Conservation (phyloP, 2,888 invertebrate genomes). For the Ditylenchus weischeri region DNA sequence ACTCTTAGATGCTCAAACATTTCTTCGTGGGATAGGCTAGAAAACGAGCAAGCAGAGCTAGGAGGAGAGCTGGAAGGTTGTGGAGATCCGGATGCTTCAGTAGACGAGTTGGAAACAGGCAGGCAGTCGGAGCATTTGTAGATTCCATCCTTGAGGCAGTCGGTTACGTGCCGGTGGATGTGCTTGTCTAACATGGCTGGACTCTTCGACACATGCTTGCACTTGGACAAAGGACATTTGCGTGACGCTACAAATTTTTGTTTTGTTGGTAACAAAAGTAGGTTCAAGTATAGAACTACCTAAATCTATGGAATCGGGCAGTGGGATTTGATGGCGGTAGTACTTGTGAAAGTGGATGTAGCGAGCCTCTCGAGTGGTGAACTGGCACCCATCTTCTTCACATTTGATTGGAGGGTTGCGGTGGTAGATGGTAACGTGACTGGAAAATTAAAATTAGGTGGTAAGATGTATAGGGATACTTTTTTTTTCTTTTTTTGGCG, state of each 20-base stretch:
- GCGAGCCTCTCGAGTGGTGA: conserved; percentile 52
- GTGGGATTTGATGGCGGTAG: conserved; percentile 55
- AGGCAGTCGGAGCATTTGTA: conserved; percentile 27
- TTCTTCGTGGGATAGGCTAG: conserved; percentile 6
- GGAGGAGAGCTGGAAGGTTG: background rate
- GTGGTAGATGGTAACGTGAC: conserved; percentile 59
- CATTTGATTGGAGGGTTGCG: conserved; percentile 59
- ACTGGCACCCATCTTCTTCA: conserved; percentile 56
- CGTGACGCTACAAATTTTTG: conserved; percentile 45
- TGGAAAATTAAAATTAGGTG: no score
- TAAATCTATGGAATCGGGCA: conserved; percentile 56
- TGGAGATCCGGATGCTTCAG: background rate
- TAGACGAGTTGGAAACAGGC: background rate
- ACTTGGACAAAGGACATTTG: conserved; percentile 50
- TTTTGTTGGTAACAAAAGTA: no score
- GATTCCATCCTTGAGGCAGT: conserved; percentile 36
- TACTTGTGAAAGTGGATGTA: conserved; percentile 59
- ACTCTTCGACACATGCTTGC: conserved; percentile 55
- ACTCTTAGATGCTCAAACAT: conserved; percentile 22
- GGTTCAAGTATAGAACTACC: conserved; percentile 32
- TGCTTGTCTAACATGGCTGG: conserved; percentile 59
- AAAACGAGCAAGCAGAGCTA: background rate
- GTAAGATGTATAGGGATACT: conserved; percentile 22
- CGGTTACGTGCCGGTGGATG: conserved; percentile 44
- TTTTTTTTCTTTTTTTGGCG: background rate